These are phyloP conservation scores for Bombus pascuorum DNA, from an alignment of 1,140 invertebrate species.

Conservation along the genomic window DNA sequence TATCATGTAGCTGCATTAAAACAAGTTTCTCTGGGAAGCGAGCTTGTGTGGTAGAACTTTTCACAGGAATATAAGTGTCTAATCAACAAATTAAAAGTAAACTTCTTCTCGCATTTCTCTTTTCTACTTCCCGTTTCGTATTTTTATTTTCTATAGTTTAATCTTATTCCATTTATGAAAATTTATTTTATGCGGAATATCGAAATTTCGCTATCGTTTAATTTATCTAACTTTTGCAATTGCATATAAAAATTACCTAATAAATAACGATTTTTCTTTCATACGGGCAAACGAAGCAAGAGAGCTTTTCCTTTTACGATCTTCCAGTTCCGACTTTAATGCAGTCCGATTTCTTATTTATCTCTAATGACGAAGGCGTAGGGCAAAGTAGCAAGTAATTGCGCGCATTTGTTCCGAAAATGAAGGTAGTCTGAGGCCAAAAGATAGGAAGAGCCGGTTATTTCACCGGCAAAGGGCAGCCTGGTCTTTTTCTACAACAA, in stretches of 20 bases:
- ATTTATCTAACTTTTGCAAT: too few species aligned
- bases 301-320: neutral
- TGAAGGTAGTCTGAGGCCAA: conserved; percentile 11
- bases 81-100: neutral
- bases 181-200: too few species aligned
- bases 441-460: conserved; percentile 29
- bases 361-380: neutral
- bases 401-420: conserved; percentile 34
- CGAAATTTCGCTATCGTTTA: too few species aligned
- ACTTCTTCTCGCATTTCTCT: too few species aligned
- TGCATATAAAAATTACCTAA: too few species aligned
- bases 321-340: neutral
- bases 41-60: neutral
- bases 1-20: neutral
- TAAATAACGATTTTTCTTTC: neutral
- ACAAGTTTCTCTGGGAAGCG: neutral
- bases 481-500: conserved; percentile 41
- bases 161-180: too few species aligned
- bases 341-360: conserved; percentile 37
- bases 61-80: neutral
- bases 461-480: conserved; percentile 21
- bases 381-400: conserved; percentile 38
- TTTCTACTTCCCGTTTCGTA: too few species aligned
- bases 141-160: too few species aligned
- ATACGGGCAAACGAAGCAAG: neutral